Evolutionary conservation across 37 sponge, comb jelly and placozoan genomes (phyloP), one percentile per base, ranked within the genome.

Genomic region (Aplysina aerophoba): DNA sequence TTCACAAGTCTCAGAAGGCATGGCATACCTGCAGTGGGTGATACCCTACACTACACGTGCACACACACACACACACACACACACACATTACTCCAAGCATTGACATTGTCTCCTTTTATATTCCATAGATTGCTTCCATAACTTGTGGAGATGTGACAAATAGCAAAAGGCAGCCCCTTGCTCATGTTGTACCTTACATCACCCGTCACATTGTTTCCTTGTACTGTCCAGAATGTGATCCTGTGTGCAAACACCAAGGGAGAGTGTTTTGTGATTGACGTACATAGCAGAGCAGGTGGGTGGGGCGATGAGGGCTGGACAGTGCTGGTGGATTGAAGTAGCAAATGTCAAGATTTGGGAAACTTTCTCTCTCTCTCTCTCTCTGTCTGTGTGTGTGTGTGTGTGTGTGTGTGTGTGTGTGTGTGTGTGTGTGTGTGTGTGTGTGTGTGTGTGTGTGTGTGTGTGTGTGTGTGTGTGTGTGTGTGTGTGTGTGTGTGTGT

Each of bases 11-110:
- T 44, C 73, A 50, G 20, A 89, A 78, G 38, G 85, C 91, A 13
- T 92, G 94, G 94, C 90, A 68, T 62, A 84, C 34, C 28, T 63
- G 79, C 25, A 74, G 77, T 62, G 94, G 78, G 44, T 44, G 50
- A 3, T 11, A 8, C 50, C 8, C 3, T 44, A 8, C 50, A 44
- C 50, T 44, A 8, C 50, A 11, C 50, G 3, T 44, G 50, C 50
- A 44, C 50, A 44, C 50, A 44, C 50, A 44, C 50, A 44, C 50
- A 44, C 50, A 27, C 24, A 62, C 64, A 62, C 11, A 13, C 28
- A 62, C 28, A 62, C 2, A 62, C 28, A 28, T 11, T 27, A 62
- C 4, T 62, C 2, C 64, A 13, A 27, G n/a, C 64, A 62, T 14
- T 28, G 64, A 62, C 11, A 62, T 13, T 62, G 64, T 14, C 24